Evolutionary conservation across 1,140 invertebrate species (phyloP), one percentile per base, ranked within the genome.

Genomic region (Thaumatotibia leucotreta): DNA sequence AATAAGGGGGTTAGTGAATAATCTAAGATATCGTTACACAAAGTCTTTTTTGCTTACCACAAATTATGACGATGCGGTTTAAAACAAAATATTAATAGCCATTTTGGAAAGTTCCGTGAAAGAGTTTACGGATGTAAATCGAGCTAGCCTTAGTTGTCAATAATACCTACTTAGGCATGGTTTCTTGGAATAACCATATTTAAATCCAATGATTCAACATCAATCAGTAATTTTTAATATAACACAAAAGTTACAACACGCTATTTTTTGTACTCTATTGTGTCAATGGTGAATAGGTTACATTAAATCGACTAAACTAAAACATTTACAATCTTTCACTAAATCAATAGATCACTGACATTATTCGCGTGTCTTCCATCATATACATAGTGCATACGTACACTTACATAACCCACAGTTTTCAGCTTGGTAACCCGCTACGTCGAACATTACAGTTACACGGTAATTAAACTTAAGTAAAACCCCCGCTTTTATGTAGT

Each of bases 41-140:
- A 58, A 58, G 52, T 58, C 52, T 58, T 58, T 5, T 58, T 58
- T 58, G 24, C 52, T 58, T 58, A 58, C 10, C 52, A 54, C 52
- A 58, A 58, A 58, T 31, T 27, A 58, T 58, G 52, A 70, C 27
- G 23, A 52, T 35, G 61, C 52, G 17, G 31, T 23, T 20, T 50
- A 63, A 10, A 64, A 63, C 17, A 20, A 64, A 31, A 64, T 32
- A 35, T 39, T 33, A 49, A 24, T 2, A 65, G 32, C 61, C 17
- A 61, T 32, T 61, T 33, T 64, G 61, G 66, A 61, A 66, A 67
- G 27, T 69, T 71, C 58, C 52, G 69, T 74, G 70, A 75, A 73
- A 71, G 71, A 75, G 70, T 76, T 71, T 63, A 73, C 61, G n/a
- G n/a, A 65, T 58, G n/a, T 14, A 14, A 14, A 29, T 24, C 50